phyloP scores from a whole-genome alignment of 2,888 invertebrate genomes.

The Erebia palarica region DNA sequence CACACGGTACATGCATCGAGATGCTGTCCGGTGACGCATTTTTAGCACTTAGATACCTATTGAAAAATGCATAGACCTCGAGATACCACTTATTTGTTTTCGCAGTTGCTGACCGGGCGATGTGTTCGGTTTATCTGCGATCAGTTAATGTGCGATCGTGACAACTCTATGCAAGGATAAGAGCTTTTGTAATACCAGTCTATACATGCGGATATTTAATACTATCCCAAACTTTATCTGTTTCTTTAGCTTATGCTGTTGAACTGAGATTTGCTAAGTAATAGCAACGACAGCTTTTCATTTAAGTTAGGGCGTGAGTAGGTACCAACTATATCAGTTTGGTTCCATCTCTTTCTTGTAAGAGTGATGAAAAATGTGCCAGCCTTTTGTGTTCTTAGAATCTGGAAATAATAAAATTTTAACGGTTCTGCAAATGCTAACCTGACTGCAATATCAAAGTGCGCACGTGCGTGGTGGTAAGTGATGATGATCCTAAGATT shows the following conservation, averaged over 20 bases:
- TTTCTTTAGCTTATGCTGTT: conserved; percentile 50
- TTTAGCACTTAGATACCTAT: too few relatives aligned
- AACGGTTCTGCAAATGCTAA: too few relatives aligned
- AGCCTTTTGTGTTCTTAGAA: not conserved
- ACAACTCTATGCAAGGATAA: too few relatives aligned
- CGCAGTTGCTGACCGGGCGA: not conserved
- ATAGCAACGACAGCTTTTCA: conserved; percentile 74
- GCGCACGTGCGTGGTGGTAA: too few relatives aligned
- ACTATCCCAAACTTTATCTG: conserved; percentile 29
- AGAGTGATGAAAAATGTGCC: not conserved
- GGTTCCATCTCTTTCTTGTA: conserved; percentile 19
- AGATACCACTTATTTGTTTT: too few relatives aligned
- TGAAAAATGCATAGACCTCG: too few relatives aligned
- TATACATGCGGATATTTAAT: not conserved
- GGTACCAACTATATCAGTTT: conserved; percentile 24
- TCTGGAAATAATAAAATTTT: not conserved
- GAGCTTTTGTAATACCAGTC: too few relatives aligned
- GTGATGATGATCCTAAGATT: too few relatives aligned
- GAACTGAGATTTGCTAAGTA: conserved; percentile 53
- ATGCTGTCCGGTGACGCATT: too few relatives aligned
- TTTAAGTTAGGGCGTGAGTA: conserved; percentile 49
- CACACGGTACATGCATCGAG: too few relatives aligned
- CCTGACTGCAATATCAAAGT: too few relatives aligned
- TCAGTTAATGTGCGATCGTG: too few relatives aligned
- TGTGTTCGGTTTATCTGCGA: not conserved